Conservation (phyloP, 2,888 invertebrate genomes). For the Phortica magna region DNA sequence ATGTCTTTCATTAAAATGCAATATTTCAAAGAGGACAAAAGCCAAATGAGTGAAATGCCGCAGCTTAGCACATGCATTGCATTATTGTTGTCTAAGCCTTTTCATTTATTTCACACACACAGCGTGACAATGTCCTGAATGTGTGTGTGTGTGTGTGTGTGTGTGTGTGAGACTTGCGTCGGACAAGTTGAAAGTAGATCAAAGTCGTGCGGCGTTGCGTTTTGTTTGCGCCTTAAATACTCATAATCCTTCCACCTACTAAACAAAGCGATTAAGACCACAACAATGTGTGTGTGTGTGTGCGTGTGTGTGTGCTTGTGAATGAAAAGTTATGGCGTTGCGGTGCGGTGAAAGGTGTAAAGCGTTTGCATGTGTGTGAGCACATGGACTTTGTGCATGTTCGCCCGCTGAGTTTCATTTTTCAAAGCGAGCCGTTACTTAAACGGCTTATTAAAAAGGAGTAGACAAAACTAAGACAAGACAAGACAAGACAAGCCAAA, state of each 20-base stretch:
- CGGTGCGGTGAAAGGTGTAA: constrained; percentile 16
- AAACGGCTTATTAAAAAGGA: background rate
- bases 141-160: constrained; percentile 31
- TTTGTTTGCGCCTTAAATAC: constrained; percentile 27
- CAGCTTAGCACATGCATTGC: constrained; percentile 14
- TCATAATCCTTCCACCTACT: constrained; percentile 42
- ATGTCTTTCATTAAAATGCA: constrained; percentile 26
- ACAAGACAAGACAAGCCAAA: too few relatives aligned
- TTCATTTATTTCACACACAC: constrained; percentile 5
- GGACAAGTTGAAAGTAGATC: constrained; percentile 27
- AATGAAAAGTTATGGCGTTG: constrained; percentile 11
- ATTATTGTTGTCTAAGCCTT: constrained; percentile 19
- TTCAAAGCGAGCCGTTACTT: background rate
- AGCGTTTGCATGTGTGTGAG: background rate
- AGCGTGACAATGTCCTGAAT: background rate
- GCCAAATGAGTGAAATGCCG: background rate
- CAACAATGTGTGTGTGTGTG: constrained; percentile 44
- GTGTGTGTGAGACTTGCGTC: constrained; percentile 27
- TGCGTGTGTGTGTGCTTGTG: constrained; percentile 7
- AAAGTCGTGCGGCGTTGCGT: constrained; percentile 4
- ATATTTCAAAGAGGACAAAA: constrained; percentile 11
- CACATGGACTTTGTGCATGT: background rate
- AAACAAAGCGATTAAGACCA: constrained; percentile 56
- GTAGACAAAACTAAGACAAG: background rate
- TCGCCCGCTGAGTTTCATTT: background rate